Conservation (phyloP, 2,888 invertebrate species). For the Scaptomyza parva region DNA sequence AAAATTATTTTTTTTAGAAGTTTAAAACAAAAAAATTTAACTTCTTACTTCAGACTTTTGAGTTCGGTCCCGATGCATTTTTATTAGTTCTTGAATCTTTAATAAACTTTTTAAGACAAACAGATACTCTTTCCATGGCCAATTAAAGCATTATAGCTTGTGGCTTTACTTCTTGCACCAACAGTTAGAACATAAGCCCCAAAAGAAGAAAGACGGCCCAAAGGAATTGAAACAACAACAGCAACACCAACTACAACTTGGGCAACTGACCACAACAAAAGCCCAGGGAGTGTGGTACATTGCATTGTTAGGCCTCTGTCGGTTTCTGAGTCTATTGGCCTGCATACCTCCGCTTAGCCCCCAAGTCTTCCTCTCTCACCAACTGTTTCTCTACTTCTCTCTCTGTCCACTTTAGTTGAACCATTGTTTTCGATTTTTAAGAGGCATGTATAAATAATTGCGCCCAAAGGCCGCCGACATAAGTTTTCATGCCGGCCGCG, state of each 20-base stretch:
- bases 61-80: background rate
- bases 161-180: conserved; percentile 35
- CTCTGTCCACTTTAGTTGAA: conserved; percentile 18
- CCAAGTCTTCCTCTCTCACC: background rate
- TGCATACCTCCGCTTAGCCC: background rate
- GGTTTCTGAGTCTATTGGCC: conserved; percentile 10
- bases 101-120: conserved; percentile 49
- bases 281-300: conserved; percentile 45
- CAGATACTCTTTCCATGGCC: conserved; percentile 46
- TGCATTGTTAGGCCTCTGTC: conserved; percentile 60
- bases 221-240: conserved; percentile 34
- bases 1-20: background rate
- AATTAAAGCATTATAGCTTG: conserved; percentile 48
- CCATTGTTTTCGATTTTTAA: conserved; percentile 82
- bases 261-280: conserved; percentile 70
- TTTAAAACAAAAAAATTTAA: background rate
- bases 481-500: conserved; percentile 81
- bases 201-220: conserved; percentile 34
- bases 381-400: background rate
- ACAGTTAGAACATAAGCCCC: conserved; percentile 66
- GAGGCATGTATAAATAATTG: conserved; percentile 83
- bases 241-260: conserved; percentile 25
- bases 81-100: conserved; percentile 10
- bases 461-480: conserved; percentile 83
- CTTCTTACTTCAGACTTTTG: background rate